Base-by-base conservation (phyloP, 2,888 invertebrate genomes). In the Latheticus oryzae region DNA sequence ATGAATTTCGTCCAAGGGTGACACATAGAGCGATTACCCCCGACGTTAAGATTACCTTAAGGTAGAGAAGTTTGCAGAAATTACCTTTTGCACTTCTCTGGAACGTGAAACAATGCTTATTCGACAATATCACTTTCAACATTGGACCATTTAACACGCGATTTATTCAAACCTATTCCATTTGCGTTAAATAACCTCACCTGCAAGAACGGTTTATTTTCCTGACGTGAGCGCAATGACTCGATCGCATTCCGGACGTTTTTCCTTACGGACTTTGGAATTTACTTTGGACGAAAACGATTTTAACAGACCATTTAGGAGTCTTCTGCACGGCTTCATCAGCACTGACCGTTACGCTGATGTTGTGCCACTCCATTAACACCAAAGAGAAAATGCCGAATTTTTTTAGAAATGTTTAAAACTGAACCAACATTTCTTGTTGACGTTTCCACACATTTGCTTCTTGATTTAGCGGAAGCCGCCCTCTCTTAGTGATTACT, bases 111-210 rank as follows among this genome's bases (percentile, higher is more conserved):
- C 65, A 63, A 63, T 60, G 64, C 62, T 55, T 40, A 58, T 54
- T 60, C 60, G 61, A 42, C 61, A 30, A 61, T 65, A 65, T 63
- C 58, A 61, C 65, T 61, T 58, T 50, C 57, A 55, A 42, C 58
- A 54, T 61, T 60, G 62, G 65, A 48, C 62, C 65, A 66, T 66
- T 66, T 65, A 63, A 62, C 62, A 28, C 30, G 60, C 59, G 63
- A 66, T 66, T 66, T 66, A 66, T 66, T 65, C 65, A 65, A 65
- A 65, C 53, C 53, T 33, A 53, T 53, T 58, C 58, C 58, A 47
- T 58, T 40, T 38, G 35, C 53, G 43, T 58, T 58, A 58, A 58
- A 58, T 58, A 58, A 58, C 58, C 47, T 47, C 37, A 58, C 58
- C 58, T 58, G 58, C 28, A 45, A 37, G 28, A 17, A 50, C 26